Evolutionary conservation across 2,113 vertebrate genomes (phyloP).

Genomic region (Sander vitreus): DNA sequence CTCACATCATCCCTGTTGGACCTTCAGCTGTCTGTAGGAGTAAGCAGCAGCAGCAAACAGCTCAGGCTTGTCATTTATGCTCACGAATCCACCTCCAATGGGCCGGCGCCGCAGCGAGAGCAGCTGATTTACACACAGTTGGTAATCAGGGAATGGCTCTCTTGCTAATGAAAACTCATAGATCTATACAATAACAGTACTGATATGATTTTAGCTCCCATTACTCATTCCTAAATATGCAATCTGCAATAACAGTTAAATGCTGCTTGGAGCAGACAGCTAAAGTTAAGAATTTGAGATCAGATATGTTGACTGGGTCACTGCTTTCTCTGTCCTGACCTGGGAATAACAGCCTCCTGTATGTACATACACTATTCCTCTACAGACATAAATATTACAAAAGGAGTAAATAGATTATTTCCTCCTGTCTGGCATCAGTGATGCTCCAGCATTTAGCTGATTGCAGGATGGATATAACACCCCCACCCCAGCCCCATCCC

Average conservation of each 20-base stretch:
- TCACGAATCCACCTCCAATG: conserved; percentile 66
- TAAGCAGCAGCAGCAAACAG: conserved; percentile 62
- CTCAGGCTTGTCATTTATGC: conserved; percentile 71
- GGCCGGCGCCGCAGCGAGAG: conserved; percentile 37
- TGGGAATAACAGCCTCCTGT: conserved; percentile 17
- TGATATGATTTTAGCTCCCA: conserved; percentile 75
- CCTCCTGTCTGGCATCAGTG: conserved; percentile 40
- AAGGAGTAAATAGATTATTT: conserved; percentile 67
- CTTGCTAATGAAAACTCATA: conserved; percentile 86
- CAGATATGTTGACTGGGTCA: conserved; percentile 52
- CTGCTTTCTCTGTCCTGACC: conserved; percentile 18
- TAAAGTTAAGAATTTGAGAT: conserved; percentile 43
- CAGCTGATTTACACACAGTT: conserved; percentile 82
- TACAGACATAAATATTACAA: conserved; percentile 74
- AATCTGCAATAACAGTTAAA: conserved; percentile 57
- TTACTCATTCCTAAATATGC: conserved; percentile 80
- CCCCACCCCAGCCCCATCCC: conserved; percentile 35
- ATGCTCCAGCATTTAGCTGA: conserved; percentile 75
- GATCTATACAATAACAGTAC: conserved; percentile 78
- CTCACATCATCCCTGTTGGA: conserved; percentile 54
- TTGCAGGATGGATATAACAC: conserved; percentile 65
- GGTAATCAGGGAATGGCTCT: conserved; percentile 86
- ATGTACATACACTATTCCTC: conserved; percentile 32
- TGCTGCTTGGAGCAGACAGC: conserved; percentile 26
- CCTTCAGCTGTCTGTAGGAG: conserved; percentile 48